Conservation (phyloP, 2,888 invertebrate genomes). For the Hydriomena furcata region DNA sequence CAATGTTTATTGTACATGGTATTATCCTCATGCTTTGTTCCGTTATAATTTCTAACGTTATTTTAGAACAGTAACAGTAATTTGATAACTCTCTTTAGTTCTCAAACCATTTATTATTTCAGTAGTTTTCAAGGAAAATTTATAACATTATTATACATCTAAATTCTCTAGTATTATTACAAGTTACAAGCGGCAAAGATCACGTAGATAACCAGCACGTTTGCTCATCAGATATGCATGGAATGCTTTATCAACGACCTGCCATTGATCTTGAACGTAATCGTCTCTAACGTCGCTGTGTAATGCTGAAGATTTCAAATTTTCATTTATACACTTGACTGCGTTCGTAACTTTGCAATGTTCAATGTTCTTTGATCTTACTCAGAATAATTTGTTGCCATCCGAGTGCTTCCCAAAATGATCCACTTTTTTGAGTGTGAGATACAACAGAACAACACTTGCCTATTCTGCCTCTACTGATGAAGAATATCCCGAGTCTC, state of each 20-base stretch:
- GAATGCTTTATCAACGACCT: constrained; percentile 34
- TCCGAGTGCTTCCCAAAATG: not conserved
- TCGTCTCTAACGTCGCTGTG: constrained; percentile 6
- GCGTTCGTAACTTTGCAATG: not conserved
- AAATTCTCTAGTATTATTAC: too few relatives aligned
- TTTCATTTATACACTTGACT: not conserved
- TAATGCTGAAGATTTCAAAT: constrained; percentile 7
- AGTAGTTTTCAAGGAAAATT: too few relatives aligned
- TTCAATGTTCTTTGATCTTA: not conserved
- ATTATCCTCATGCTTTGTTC: too few relatives aligned
- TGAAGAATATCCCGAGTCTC: constrained; percentile 62
- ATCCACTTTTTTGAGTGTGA: not conserved
- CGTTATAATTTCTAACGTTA: too few relatives aligned
- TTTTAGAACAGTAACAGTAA: too few relatives aligned
- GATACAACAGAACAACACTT: constrained; percentile 50
- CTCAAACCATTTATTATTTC: too few relatives aligned
- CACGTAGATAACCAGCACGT: constrained; percentile 8
- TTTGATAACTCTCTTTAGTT: too few relatives aligned
- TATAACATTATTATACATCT: too few relatives aligned
- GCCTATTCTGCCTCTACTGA: constrained; percentile 62
- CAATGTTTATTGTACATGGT: too few relatives aligned
- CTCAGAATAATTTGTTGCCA: not conserved
- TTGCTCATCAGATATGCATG: constrained; percentile 33
- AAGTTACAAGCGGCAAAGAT: constrained; percentile 4
- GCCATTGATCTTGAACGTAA: constrained; percentile 29